Evolutionary conservation across 2,797 vertebrate species (phyloP), one percentile per base, ranked within the genome.

Genomic region (Chelonia mydas): DNA sequence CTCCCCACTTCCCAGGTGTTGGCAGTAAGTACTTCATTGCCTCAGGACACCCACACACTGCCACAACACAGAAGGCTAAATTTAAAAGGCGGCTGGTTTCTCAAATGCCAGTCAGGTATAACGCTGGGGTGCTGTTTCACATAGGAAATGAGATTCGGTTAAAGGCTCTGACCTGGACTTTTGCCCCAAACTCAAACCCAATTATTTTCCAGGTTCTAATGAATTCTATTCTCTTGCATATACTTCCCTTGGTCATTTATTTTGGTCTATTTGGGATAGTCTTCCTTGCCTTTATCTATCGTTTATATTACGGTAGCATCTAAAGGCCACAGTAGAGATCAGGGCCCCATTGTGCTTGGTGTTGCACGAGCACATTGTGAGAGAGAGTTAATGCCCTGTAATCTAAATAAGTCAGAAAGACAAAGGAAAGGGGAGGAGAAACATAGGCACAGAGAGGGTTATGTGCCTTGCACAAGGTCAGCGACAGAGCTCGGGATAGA

Each of bases 1-100:
- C 83, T 96, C 86, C 54, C 23, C 85, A 83, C 72, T 90, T 92
- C 16, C 80, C 94, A 95, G 54, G 68, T 55, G 89, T 87, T 91
- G 68, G 49, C 85, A 93, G 2, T 51, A 88, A 94, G 93, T 84
- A 86, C 92, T 95, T 76, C 55, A 80, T 57, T 88, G 94, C 88
- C 88, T 95, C 55, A 13, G 55, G 79, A 90, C 92, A 93, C 77
- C 25, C 81, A 31, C 51, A 41, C 11, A 53, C 86, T 54, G 65
- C n/a, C 80, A 74, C 68, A 68, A 77, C n/a, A 61, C 68, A 94
- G 83, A 72, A 15, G 72, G 59, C 45, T 72, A 86, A 10, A 51
- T 81, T 90, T 65, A 81, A 87, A 85, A 68, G 45, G 87, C 83
- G 31, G 2, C 51, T 54, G 76, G 59, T 86, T 7, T 21, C 82